Conservation (phyloP, 2,797 vertebrate species). For the Chloroceryle amazona region DNA sequence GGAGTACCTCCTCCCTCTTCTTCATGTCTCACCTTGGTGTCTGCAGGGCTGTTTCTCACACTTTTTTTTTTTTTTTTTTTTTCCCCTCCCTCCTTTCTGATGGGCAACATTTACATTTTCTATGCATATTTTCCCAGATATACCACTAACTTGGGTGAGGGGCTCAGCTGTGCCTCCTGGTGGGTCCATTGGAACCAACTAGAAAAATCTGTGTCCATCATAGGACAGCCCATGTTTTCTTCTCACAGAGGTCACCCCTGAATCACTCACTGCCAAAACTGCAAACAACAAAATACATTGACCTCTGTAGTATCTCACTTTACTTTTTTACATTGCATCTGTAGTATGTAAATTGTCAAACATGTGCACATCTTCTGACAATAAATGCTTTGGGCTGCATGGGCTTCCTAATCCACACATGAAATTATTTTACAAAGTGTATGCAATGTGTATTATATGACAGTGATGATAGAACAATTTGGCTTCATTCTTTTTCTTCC, state of each 20-base stretch:
- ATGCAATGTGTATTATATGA: not conserved
- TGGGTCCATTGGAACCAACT: not conserved
- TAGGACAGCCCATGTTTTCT: rapidly evolving
- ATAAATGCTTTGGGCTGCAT: not conserved
- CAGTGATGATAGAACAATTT: not conserved
- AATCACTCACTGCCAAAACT: not conserved
- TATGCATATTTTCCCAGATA: not conserved
- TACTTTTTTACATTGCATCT: not conserved
- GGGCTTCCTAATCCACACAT: not conserved
- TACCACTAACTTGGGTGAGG: too few relatives aligned
- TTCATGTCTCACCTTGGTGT: not conserved
- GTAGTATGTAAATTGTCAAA: not conserved
- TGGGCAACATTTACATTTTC: not conserved
- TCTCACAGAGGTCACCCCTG: not conserved
- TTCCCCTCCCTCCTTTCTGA: not conserved
- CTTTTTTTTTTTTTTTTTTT: not conserved
- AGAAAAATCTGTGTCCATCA: not conserved
- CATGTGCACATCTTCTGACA: not conserved
- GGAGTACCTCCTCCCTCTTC: not conserved
- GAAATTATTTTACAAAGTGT: not conserved
- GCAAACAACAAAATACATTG: not conserved
- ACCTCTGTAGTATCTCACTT: not conserved
- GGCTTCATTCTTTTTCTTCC: not conserved
- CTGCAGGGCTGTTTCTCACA: not conserved
- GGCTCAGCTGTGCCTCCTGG: not conserved